These are phyloP conservation scores for Phoxinus phoxinus DNA, from an alignment of 2,113 vertebrate species.

Conservation along the genomic window DNA sequence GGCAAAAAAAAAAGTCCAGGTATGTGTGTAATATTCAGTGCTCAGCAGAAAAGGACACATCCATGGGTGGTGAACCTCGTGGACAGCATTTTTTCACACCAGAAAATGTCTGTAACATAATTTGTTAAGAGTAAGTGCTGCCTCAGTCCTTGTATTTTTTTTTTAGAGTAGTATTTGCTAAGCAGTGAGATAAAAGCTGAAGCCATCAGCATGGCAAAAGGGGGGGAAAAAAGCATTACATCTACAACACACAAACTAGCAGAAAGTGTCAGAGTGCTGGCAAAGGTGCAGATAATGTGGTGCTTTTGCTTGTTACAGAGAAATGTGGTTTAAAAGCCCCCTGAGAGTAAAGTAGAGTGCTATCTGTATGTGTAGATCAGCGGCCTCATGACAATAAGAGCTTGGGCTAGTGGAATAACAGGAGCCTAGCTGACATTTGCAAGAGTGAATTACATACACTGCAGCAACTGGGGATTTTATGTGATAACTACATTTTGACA, in stretches of 20 bases:
- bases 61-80: conserved; percentile 12
- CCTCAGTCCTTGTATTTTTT: background rate
- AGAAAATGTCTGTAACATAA: conserved; percentile 37
- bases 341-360: background rate
- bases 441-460: conserved; percentile 7
- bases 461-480: background rate
- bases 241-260: background rate
- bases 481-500: background rate
- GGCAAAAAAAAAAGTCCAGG: background rate
- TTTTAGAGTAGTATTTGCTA: conserved; percentile 1
- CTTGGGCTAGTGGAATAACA: conserved; percentile 7
- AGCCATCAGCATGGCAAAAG: conserved; percentile 13
- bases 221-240: background rate
- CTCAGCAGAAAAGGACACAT: conserved; percentile 24
- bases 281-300: conserved; percentile 7
- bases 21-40: background rate
- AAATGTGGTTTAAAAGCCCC: conserved; percentile 27
- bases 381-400: background rate
- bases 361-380: background rate
- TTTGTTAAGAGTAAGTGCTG: conserved; percentile 31
- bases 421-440: background rate
- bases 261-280: conserved; percentile 23
- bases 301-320: background rate
- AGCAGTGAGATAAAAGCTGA: conserved; percentile 33
- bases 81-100: conserved; percentile 19